Conservation (phyloP, 2,113 vertebrate genomes). For the Pimephales promelas region DNA sequence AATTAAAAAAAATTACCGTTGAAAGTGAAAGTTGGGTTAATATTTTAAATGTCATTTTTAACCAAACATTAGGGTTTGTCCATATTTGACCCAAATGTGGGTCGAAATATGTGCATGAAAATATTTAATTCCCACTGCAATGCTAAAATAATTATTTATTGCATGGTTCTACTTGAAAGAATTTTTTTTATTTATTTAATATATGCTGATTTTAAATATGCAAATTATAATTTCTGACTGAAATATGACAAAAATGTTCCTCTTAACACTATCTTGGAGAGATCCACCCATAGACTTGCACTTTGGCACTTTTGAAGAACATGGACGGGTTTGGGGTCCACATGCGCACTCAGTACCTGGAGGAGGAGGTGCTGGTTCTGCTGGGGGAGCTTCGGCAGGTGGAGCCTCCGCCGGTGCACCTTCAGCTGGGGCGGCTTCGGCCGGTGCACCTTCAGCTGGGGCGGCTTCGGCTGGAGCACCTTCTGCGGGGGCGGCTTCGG, state of each 20-base stretch:
- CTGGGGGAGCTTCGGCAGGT: not conserved
- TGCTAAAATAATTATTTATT: not conserved
- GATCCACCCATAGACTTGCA: not conserved
- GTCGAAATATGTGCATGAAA: too few species aligned
- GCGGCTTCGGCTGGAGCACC: slow-evolving; percentile 46
- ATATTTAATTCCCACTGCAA: not conserved
- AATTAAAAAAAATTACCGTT: too few species aligned
- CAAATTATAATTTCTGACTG: not conserved
- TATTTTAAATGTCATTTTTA: too few species aligned
- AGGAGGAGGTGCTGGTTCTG: slow-evolving; percentile 44
- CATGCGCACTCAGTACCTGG: slow-evolving; percentile 11
- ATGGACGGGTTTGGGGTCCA: not conserved
- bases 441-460: slow-evolving; percentile 38
- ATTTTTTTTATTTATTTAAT: not conserved
- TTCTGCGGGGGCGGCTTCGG: slow-evolving; percentile 22
- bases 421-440: slow-evolving; percentile 47
- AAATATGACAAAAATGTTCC: not conserved
- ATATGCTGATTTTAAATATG: not conserved
- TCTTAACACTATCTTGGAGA: not conserved
- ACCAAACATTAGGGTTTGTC: too few species aligned
- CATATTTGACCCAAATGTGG: too few species aligned
- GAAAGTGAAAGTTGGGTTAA: too few species aligned
- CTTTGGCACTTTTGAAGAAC: not conserved
- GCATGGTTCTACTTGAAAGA: not conserved
- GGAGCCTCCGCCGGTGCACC: not conserved